Base-by-base conservation (phyloP, 2,888 invertebrate genomes). In the Leptinotarsa haldemani region DNA sequence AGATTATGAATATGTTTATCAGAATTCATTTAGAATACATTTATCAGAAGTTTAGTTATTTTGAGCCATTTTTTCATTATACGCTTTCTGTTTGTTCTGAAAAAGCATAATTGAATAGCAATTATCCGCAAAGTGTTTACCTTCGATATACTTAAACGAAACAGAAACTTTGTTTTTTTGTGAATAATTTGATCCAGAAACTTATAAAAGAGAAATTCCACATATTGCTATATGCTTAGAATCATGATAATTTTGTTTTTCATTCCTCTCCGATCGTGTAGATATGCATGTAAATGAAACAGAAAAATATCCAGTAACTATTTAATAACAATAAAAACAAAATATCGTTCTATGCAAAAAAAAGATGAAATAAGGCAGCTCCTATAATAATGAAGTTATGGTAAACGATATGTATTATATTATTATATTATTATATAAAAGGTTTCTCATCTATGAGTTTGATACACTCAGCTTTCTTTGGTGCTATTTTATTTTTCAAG, bases 401-500 rank as follows among this genome's bases (percentile, higher is more conserved):
- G 15, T 50, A 50, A n/a, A n/a, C n/a, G n/a, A 52, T 52, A 52
- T 16, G 52, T 52, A 16, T 52, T 52, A 52, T 52, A n/a, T 52
- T 52, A 52, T 52, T 3, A 5, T n/a, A n/a, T n/a, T n/a, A n/a
- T n/a, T n/a, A n/a, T n/a, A 52, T 52, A 52, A 52, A 52, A 52
- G 52, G 52, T 52, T 52, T 52, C 52, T 52, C 52, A 52, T 52
- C 15, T 52, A 52, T 52, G 52, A 52, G 52, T 52, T 52, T 52
- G n/a, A 16, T 52, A 52, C 52, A 52, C 52, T 52, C 52, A 52
- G 52, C 52, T 52, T 52, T 52, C 52, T 52, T 52, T 52, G 52
- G 52, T 52, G 52, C 52, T 52, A 52, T 52, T 52, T 53, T 20
- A 53, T 53, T 53, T 53, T 53, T 53, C 18, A 18, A 18, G 53